A percentile compares a stretch with the other conserved stretches of the same genome.
These are phyloP conservation scores for Dendrolimus kikuchii DNA, from an alignment of 1,140 invertebrate genomes.

Conservation along the genomic window DNA sequence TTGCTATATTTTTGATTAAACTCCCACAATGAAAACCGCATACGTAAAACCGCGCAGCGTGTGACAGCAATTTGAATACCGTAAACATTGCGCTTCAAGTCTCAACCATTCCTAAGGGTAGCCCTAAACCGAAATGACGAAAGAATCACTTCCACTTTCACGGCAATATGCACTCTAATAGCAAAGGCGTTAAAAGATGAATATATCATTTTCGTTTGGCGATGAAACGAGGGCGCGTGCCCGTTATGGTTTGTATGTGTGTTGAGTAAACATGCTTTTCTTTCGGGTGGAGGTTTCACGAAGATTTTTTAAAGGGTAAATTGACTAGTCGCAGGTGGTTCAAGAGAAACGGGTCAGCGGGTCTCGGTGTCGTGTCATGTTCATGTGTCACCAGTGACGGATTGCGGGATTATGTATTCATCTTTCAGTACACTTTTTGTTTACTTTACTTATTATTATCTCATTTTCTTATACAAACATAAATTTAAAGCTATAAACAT, in stretches of 20 bases:
- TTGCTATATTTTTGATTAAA: conserved; percentile 26
- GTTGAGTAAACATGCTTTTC: conserved; percentile 64
- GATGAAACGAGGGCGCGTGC: conserved; percentile 45
- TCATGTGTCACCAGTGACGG: conserved; percentile 48
- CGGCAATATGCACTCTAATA: conserved; percentile 38
- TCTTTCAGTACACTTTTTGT: no score
- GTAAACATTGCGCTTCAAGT: conserved; percentile 41
- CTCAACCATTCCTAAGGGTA: conserved; percentile 41
- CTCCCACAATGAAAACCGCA: conserved; percentile 5
- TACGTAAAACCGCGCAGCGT: conserved; percentile 12
- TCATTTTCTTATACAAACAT: no score
- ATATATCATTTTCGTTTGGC: conserved; percentile 37
- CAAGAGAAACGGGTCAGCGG: conserved; percentile 61
- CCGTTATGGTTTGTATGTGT: conserved; percentile 52
- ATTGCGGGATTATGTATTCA: conserved; percentile 9
- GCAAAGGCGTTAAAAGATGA: conserved; percentile 44
- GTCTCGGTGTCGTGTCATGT: conserved; percentile 58
- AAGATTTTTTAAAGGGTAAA: conserved; percentile 61
- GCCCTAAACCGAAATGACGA: conserved; percentile 22
- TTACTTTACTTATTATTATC: no score
- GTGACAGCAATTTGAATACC: conserved; percentile 49
- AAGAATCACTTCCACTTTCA: conserved; percentile 23
- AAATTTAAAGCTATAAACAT: no score
- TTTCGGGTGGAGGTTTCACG: conserved; percentile 46
- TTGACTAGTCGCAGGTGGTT: conserved; percentile 57